A percentile compares a stretch with the other conserved stretches of the same genome.
phyloP scores from a whole-genome alignment of 2,888 invertebrate species.

The Odontothrips loti region DNA sequence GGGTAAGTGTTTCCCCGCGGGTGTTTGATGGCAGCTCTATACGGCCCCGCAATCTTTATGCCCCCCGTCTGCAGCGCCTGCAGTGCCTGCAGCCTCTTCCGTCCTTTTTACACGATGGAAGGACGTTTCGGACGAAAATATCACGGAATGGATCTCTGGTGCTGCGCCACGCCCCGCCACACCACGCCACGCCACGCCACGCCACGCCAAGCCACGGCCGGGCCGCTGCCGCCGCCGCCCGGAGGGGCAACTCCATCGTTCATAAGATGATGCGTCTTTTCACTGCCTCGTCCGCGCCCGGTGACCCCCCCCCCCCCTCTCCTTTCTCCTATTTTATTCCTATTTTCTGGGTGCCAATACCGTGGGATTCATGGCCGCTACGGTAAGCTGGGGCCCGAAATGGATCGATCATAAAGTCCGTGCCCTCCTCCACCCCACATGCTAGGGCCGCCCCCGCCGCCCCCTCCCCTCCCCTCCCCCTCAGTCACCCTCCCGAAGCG shows the following conservation, averaged over 20 bases:
- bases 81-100: background rate
- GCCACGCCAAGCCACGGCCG: background rate
- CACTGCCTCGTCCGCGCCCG: background rate
- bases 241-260: too few relatives aligned
- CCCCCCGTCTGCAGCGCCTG: background rate
- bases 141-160: too few relatives aligned
- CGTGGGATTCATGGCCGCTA: background rate
- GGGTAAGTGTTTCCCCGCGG: too few relatives aligned
- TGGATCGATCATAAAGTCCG: conserved; percentile 2
- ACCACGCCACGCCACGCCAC: background rate
- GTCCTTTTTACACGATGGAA: background rate
- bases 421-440: background rate
- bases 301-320: background rate
- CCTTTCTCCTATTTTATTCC: background rate
- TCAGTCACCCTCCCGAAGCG: background rate
- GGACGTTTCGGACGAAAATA: too few relatives aligned
- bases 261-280: background rate
- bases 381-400: background rate
- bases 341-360: conserved; percentile 6
- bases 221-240: too few relatives aligned
- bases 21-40: too few relatives aligned
- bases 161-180: too few relatives aligned
- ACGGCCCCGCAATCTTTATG: background rate
- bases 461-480: background rate
- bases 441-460: background rate